Conservation (phyloP, 1,140 invertebrate species). For the Hirudo medicinalis region DNA sequence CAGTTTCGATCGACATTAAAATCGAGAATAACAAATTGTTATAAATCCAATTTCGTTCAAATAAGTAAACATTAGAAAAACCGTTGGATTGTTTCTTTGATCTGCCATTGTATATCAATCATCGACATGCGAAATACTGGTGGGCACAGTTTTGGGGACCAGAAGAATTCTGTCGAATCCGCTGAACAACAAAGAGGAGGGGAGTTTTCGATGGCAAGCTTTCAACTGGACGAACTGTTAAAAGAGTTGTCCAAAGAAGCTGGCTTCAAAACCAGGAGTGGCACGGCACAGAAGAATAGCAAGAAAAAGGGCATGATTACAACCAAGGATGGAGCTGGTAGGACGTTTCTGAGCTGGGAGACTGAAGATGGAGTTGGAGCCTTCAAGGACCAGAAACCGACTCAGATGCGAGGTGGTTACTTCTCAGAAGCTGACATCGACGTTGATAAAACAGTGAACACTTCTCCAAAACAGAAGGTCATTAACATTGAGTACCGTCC, state of each 20-base stretch:
- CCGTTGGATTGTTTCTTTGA: too few species aligned
- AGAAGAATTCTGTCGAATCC: too few species aligned
- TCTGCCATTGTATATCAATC: too few species aligned
- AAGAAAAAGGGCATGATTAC: not conserved
- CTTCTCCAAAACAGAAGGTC: not conserved
- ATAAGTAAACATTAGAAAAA: too few species aligned
- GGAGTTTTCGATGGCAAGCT: not conserved
- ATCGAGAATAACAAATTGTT: too few species aligned
- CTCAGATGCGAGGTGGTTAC: not conserved
- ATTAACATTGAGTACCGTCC: conserved; percentile 6
- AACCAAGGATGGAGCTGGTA: not conserved
- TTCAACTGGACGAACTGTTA: conserved; percentile 3
- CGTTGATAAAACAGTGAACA: not conserved
- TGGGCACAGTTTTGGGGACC: too few species aligned
- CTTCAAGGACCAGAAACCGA: not conserved
- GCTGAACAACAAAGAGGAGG: too few species aligned
- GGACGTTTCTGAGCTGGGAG: not conserved
- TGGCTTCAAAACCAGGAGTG: not conserved
- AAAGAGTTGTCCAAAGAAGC: not conserved
- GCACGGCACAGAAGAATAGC: not conserved
- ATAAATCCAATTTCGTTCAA: too few species aligned
- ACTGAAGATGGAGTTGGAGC: not conserved
- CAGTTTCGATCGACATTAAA: too few species aligned
- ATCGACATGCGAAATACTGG: too few species aligned
- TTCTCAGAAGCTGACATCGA: not conserved